Conservation (phyloP, 2,888 invertebrate species). For the Caenorhabditis japonica region DNA sequence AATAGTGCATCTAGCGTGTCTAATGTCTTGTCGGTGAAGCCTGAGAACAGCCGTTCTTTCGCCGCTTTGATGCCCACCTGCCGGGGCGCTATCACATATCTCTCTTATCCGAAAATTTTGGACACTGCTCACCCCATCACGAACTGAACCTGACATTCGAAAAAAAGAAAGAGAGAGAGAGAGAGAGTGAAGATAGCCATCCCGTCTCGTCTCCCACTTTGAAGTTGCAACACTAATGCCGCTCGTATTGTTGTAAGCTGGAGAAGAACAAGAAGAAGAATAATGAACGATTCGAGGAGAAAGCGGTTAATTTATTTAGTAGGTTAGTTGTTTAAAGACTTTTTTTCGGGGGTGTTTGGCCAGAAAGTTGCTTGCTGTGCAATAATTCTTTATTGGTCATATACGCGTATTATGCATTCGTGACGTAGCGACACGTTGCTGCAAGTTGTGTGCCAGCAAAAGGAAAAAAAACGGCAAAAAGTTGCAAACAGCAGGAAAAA, state of each 20-base stretch:
- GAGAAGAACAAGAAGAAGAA: too few species aligned
- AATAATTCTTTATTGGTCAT: too few species aligned
- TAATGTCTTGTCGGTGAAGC: slow-evolving; percentile 28
- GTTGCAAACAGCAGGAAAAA: too few species aligned
- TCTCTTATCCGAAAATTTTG: slow-evolving; percentile 35
- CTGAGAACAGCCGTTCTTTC: slow-evolving; percentile 55
- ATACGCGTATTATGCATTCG: too few species aligned
- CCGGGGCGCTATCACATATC: slow-evolving; percentile 28
- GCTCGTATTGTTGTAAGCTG: slow-evolving; percentile 26
- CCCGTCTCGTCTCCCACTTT: slow-evolving; percentile 18
- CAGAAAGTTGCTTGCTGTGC: too few species aligned
- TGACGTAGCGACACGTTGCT: too few species aligned
- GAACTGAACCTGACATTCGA: slow-evolving; percentile 44
- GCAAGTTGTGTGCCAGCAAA: too few species aligned
- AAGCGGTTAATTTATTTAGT: slow-evolving; percentile 43
- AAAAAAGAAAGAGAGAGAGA: too few species aligned
- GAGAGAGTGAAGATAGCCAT: slow-evolving; percentile 40
- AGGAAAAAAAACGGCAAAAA: too few species aligned
- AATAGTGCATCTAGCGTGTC: slow-evolving; percentile 29
- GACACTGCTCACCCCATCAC: slow-evolving; percentile 16
- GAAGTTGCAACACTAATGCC: slow-evolving; percentile 43
- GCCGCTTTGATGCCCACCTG: slow-evolving; percentile 9
- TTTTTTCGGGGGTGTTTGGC: too few species aligned
- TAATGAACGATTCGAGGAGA: slow-evolving; percentile 25
- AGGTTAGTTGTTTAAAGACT: slow-evolving; percentile 34